Percentiles rank a stretch among this genome's conserved stretches.
phyloP scores from a whole-genome alignment of 1,140 invertebrate species.

The Heliconius eleuchia region DNA sequence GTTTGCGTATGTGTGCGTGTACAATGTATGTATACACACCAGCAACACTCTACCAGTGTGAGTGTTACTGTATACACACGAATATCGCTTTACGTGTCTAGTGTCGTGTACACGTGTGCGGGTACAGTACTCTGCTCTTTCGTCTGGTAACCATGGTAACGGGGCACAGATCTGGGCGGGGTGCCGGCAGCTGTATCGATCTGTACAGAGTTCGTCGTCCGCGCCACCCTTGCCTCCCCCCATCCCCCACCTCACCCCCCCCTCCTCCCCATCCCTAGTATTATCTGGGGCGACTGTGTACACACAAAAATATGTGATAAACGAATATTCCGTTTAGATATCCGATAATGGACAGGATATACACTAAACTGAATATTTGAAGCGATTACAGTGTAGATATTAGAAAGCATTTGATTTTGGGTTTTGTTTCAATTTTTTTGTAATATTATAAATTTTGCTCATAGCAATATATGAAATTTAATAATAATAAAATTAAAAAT shows the following conservation, averaged over 20 bases:
- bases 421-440: no score
- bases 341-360: constrained; percentile 16
- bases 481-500: no score
- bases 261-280: constrained; percentile 10
- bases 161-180: constrained; percentile 49
- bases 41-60: neutral
- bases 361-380: neutral
- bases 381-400: neutral
- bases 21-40: neutral
- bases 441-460: no score
- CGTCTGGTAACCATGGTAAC: constrained; percentile 39
- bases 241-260: constrained; percentile 5
- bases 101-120: constrained; percentile 21
- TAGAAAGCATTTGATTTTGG: neutral
- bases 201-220: constrained; percentile 71
- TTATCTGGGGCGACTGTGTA: constrained; percentile 28
- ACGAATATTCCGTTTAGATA: constrained; percentile 25
- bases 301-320: constrained; percentile 43
- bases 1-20: neutral
- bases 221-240: constrained; percentile 38
- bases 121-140: constrained; percentile 18
- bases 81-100: neutral
- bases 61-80: neutral
- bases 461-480: no score
- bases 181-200: constrained; percentile 74